Evolutionary conservation across 2,797 vertebrate genomes (phyloP).

Genomic region (Chloroceryle inda): DNA sequence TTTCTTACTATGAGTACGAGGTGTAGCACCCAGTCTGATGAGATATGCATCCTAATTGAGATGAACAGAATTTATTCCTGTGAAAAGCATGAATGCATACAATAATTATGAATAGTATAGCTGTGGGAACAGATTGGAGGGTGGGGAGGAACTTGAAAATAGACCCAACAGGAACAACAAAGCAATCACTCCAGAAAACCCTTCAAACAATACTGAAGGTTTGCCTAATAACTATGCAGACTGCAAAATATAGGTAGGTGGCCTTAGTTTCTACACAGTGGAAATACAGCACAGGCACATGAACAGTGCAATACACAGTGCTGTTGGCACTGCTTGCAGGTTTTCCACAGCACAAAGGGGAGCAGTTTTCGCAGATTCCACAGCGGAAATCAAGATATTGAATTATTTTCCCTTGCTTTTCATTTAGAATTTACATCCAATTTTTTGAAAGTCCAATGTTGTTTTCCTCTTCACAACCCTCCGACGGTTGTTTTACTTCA

Average conservation of each 20-base stretch:
- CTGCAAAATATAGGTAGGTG: not conserved
- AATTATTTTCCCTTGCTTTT: not conserved
- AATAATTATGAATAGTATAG: not conserved
- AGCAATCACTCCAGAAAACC: not conserved
- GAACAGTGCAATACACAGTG: not conserved
- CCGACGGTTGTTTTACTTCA: not conserved
- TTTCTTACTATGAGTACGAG: not conserved
- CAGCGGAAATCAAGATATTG: not conserved
- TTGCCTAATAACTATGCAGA: not conserved
- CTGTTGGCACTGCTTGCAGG: not conserved
- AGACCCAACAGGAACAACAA: not conserved
- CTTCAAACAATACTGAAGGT: not conserved
- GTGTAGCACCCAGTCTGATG: not conserved
- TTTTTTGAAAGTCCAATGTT: not conserved
- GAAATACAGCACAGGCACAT: not conserved
- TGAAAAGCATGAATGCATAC: not conserved
- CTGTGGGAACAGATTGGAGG: not conserved
- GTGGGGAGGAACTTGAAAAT: constrained; percentile 18
- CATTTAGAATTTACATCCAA: not conserved
- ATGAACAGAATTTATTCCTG: constrained; percentile 3
- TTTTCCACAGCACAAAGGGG: not conserved
- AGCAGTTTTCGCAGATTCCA: not conserved
- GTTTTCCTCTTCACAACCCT: not conserved
- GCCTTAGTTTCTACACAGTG: not conserved
- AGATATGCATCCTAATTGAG: not conserved